Conservation (phyloP, 92 coral and sea anemone species). For the Epizoanthus scotinus region DNA sequence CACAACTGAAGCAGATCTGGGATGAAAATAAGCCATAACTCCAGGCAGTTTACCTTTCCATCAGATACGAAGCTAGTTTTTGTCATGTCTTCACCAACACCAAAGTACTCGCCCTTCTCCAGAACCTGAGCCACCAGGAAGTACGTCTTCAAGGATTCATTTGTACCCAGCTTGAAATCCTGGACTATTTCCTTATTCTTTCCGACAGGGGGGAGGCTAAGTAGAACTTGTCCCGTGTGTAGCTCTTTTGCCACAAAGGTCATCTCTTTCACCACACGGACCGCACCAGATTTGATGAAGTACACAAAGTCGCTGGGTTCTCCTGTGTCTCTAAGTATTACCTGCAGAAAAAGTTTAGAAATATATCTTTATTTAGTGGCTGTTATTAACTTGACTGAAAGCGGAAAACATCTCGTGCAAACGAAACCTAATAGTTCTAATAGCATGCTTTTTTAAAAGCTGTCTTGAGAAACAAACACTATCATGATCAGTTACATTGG, state of each 20-base stretch:
- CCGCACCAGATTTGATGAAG: conserved; percentile 81
- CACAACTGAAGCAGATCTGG: too few species aligned
- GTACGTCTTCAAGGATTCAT: conserved; percentile 51
- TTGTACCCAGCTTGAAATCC: conserved; percentile 32
- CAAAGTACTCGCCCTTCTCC: conserved; percentile 79
- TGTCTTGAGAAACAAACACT: too few species aligned
- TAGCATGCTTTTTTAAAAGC: too few species aligned
- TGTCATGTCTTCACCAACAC: conserved; percentile 86
- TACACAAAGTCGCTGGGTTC: conserved; percentile 59
- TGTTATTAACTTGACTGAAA: too few species aligned
- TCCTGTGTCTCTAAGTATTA: conserved; percentile 57
- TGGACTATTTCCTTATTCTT: conserved; percentile 11
- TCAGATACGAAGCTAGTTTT: conserved; percentile 72
- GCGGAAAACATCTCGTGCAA: too few species aligned
- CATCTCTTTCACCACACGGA: conserved; percentile 85
- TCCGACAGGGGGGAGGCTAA: conserved; percentile 67
- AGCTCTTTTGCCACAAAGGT: conserved; percentile 58
- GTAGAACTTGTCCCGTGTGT: conserved; percentile 57
- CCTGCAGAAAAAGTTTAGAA: conserved; percentile 30
- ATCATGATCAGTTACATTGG: too few species aligned
- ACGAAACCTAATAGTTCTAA: too few species aligned
- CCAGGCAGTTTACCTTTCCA: conserved; percentile 64
- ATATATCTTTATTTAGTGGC: background rate
- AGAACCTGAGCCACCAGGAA: conserved; percentile 69
- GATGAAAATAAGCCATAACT: too few species aligned